Evolutionary conservation across 2,113 vertebrate species (phyloP), one percentile per base, ranked within the genome.

Genomic region (Cariama cristata): DNA sequence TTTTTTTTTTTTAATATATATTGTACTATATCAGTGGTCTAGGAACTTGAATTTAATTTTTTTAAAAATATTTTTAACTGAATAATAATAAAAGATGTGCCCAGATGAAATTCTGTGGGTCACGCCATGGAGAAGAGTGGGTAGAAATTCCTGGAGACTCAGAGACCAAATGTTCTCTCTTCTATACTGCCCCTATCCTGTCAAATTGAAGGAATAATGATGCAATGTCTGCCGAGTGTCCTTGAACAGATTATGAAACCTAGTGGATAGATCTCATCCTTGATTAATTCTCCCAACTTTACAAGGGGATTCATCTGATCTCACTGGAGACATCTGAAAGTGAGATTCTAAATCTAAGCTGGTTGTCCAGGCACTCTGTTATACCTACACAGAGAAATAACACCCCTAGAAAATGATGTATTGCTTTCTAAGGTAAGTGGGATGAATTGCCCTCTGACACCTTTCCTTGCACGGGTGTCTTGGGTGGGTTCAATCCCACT

Each of bases 221-320:
- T 30, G 27, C 10, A 33, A 18, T 74, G 21, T 40, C 88, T 94
- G 50, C 30, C 63, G 74, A 80, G 42, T 35, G 42, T 71, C 91
- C 83, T 95, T 93, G 86, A 86, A 35, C 32, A 84, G 88, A 90
- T 86, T 83, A 86, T 27, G 77, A 95, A 96, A 64, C 13, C 5
- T 58, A 23, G 68, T 23, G 47, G 59, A 62, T 74, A 42, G 55
- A 67, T n/a, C 42, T 96, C 64, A 88, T 50, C 80, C 28, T 42
- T 74, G 79, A 94, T 94, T 86, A 96, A 80, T 87, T 85, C 77
- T n/a, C 52, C 23, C 42, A 69, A 53, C 42, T 71, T 66, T 50
- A 69, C 50, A 30, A 76, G 22, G 68, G 38, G 60, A 47, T 77
- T 88, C 14, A 55, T 84, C 79, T 89, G 27, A 71, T 89, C 79